A percentile compares a stretch with the other conserved stretches of the same genome.
These are phyloP conservation scores for Loxodonta africana DNA, from an alignment of 2,113 vertebrate species.

Conservation along the genomic window DNA sequence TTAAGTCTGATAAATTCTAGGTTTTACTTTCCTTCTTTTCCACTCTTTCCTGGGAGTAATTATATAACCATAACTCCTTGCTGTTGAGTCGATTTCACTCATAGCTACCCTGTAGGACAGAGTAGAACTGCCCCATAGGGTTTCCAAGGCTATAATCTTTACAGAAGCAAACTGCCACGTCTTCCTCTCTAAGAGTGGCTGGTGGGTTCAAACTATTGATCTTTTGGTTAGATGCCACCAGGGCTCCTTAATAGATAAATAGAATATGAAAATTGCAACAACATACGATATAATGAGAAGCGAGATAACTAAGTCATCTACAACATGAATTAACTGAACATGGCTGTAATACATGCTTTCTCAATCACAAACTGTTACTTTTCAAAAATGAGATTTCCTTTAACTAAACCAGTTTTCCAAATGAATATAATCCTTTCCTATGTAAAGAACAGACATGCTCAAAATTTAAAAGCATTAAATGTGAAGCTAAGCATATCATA, in stretches of 20 bases:
- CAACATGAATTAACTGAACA: not conserved
- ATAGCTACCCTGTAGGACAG: no score
- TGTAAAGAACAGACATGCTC: not conserved
- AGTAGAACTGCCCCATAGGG: no score
- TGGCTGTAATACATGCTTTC: not conserved
- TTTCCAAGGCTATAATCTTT: no score
- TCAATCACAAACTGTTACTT: not conserved
- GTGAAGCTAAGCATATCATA: not conserved
- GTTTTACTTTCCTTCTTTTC: not conserved
- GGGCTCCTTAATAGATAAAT: not conserved
- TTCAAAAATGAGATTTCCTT: conserved; percentile 23
- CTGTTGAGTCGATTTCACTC: no score
- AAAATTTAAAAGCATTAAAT: not conserved
- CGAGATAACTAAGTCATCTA: not conserved
- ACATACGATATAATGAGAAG: not conserved
- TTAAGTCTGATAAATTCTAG: not conserved
- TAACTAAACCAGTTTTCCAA: not conserved
- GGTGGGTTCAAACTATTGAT: no score
- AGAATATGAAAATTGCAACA: not conserved
- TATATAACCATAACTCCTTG: not conserved
- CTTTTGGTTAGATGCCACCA: no score
- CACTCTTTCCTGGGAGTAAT: not conserved
- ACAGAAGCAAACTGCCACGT: no score
- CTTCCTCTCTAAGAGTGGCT: no score
- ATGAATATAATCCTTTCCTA: not conserved